Evolutionary conservation across 2,888 invertebrate genomes (phyloP), one percentile per base, ranked within the genome.

Genomic region (Catonia carolina): DNA sequence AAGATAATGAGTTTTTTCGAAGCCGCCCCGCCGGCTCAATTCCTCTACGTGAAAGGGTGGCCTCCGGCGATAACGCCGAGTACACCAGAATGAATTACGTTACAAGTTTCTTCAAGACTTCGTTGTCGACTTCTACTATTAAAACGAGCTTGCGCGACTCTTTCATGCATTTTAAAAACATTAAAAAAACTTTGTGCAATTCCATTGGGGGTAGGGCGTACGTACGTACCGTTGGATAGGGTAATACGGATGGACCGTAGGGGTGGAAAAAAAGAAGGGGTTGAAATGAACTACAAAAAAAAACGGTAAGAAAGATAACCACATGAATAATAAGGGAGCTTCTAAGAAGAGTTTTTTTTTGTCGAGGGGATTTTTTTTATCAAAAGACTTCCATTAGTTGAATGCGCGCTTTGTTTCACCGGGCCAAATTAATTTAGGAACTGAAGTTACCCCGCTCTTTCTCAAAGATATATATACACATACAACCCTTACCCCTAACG

Each of bases 351-450:
- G 41, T 14, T 20, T 18, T 22, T 45, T 17, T 50, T 36, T 31
- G 50, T 27, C 35, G 36, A 27, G 23, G 45, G 41, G 12, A 23
- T 31, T 53, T 57, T 53, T 54, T 51, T 54, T 58, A 54, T 51
- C 58, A 58, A 54, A 58, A 53, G 45, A 54, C 54, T 58, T 58
- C 58, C 58, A 58, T 58, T 58, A 58, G 50, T 41, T 58, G 54
- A 50, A 58, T 58, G 58, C 51, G 53, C 53, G 54, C 53, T 58
- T 58, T 58, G 58, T 58, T 58, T 58, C 54, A 50, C 53, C 54
- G 49, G 36, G 48, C 53, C 58, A 58, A 58, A 58, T 58, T 58
- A 58, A 58, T 58, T 58, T 58, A 58, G 54, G 54, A 58, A 58
- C 50, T 54, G 8, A 8, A 27, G 27, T 8, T 27, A 27, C 27